Percentiles rank a stretch among this genome's conserved stretches.
Conservation (phyloP, 2,113 vertebrate genomes). For the Myotis yumanensis region DNA sequence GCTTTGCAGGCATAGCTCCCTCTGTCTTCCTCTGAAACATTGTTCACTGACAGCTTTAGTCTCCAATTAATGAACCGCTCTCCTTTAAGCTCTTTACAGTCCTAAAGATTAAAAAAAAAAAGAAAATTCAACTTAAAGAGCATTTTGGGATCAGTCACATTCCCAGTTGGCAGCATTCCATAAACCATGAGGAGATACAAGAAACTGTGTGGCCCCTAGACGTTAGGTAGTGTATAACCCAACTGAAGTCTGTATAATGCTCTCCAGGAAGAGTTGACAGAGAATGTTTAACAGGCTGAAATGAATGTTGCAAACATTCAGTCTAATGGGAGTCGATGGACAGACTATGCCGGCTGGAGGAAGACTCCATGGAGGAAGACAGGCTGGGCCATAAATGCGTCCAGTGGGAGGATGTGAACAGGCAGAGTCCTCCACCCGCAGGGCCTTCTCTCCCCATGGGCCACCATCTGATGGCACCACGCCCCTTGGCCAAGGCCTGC, state of each 20-base stretch:
- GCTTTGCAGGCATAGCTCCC: constrained; percentile 44
- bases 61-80: neutral
- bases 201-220: neutral
- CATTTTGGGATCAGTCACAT: neutral
- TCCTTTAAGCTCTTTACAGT: constrained; percentile 56
- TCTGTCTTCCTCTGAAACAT: neutral
- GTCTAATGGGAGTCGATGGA: neutral
- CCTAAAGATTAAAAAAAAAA: constrained; percentile 22
- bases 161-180: neutral
- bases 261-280: neutral
- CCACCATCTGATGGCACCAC: neutral
- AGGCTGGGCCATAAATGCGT: neutral
- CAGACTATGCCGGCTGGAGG: neutral
- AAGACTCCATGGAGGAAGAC: neutral
- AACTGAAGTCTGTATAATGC: neutral
- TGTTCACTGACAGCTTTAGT: constrained; percentile 30
- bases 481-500: neutral
- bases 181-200: neutral
- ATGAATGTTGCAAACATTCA: neutral
- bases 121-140: neutral
- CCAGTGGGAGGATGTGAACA: neutral
- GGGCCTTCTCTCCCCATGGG: neutral
- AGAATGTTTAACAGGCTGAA: neutral
- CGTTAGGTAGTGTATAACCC: neutral
- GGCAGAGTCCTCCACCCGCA: neutral